These are phyloP conservation scores for Crossocerus cetratus DNA, from an alignment of 2,888 invertebrate species.

Conservation along the genomic window DNA sequence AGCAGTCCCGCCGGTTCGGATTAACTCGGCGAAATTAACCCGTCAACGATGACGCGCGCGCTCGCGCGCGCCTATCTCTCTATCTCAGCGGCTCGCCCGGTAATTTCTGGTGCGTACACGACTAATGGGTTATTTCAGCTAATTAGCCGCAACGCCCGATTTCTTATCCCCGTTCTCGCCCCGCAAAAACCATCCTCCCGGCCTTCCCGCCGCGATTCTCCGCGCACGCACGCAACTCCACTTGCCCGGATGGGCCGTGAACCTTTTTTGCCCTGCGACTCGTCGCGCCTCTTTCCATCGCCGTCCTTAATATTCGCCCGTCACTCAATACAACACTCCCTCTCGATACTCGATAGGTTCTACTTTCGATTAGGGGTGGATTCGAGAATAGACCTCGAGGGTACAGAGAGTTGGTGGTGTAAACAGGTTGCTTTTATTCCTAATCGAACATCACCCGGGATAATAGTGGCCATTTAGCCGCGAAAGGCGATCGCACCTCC, in stretches of 20 bases:
- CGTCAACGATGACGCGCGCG: constrained; percentile 70
- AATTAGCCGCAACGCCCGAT: constrained; percentile 65
- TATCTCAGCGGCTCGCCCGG: constrained; percentile 49
- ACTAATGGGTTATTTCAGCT: constrained; percentile 73
- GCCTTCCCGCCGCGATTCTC: constrained; percentile 36
- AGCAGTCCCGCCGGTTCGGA: constrained; percentile 24
- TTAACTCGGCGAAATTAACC: constrained; percentile 65
- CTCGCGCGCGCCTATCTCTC: constrained; percentile 61
- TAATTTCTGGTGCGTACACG: constrained; percentile 69
- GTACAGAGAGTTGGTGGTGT: too few species aligned
- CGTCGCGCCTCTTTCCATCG: neutral
- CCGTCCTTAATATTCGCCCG: neutral
- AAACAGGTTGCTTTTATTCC: constrained; percentile 17
- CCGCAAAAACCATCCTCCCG: constrained; percentile 29
- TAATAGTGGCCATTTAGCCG: constrained; percentile 39
- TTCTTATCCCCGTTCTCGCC: constrained; percentile 38
- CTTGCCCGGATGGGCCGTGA: constrained; percentile 45
- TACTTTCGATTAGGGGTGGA: neutral
- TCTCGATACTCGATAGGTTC: neutral
- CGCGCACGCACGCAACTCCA: constrained; percentile 43
- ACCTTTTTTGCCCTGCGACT: neutral
- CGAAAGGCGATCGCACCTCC: constrained; percentile 27
- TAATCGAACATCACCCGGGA: constrained; percentile 14
- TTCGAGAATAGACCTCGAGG: neutral
- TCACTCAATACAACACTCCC: neutral